phyloP scores from a whole-genome alignment of 2,113 vertebrate genomes.

The Gallinago media region DNA sequence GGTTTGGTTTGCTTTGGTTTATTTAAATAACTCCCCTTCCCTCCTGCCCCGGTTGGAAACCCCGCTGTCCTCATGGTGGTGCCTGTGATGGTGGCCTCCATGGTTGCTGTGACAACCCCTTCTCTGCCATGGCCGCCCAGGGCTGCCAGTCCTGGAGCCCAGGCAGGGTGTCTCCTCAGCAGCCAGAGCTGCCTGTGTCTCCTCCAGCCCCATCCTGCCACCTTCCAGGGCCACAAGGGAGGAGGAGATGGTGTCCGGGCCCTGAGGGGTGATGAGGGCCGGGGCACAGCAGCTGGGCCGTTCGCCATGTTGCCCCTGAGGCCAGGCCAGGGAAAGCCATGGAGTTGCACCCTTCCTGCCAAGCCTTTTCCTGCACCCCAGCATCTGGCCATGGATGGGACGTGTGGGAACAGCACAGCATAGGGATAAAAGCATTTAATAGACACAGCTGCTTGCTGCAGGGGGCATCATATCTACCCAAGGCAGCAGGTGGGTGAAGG shows the following conservation, averaged over 20 bases:
- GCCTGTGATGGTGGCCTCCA: not conserved
- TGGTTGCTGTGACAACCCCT: not conserved
- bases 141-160: not conserved
- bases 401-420: rapidly evolving
- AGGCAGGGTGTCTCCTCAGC: not conserved
- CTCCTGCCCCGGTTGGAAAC: not conserved
- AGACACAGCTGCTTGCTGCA: not conserved
- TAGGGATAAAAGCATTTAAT: not conserved
- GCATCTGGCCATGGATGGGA: not conserved
- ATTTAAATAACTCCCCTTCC: not conserved
- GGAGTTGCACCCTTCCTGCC: not conserved
- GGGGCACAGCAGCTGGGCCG: not conserved
- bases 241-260: not conserved
- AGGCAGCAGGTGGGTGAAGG: not conserved
- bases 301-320: not conserved
- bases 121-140: not conserved
- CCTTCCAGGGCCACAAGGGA: not conserved
- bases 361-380: not conserved
- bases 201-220: not conserved
- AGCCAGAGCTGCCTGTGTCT: not conserved
- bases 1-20: not conserved
- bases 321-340: not conserved
- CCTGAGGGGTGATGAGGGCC: not conserved
- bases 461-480: not conserved
- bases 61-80: rapidly evolving